Evolutionary conservation across 2,797 vertebrate species (phyloP).

Genomic region (Enteromius treurensis): DNA sequence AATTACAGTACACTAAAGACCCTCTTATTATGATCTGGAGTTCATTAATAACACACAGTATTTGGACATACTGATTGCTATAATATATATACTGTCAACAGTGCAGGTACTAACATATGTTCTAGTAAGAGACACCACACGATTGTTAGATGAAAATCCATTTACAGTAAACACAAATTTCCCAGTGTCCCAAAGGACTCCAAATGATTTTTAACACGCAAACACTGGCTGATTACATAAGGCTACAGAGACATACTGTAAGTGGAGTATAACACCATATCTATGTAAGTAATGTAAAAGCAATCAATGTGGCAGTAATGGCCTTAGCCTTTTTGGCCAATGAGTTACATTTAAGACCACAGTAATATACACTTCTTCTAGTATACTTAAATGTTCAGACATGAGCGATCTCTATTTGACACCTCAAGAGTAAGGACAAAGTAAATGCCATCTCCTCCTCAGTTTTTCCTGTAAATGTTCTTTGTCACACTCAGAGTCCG

Average conservation of each 20-base stretch:
- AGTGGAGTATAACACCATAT: neutral
- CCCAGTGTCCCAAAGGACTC: neutral
- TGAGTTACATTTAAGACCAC: constrained; percentile 16
- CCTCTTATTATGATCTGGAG: neutral
- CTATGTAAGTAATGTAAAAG: constrained; percentile 2
- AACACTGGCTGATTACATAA: constrained; percentile 2
- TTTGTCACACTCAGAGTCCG: constrained; percentile 27
- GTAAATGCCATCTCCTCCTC: constrained; percentile 5
- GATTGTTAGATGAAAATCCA: neutral
- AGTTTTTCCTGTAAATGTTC: constrained; percentile 18
- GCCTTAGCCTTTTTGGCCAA: neutral
- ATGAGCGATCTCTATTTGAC: constrained; percentile 5
- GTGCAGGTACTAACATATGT: neutral
- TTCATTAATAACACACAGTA: constrained; percentile 6
- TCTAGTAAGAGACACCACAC: neutral
- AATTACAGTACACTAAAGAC: constrained; percentile 21
- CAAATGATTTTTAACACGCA: neutral
- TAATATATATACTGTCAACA: neutral
- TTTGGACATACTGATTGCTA: neutral
- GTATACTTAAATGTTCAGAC: constrained; percentile 17
- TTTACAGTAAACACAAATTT: neutral
- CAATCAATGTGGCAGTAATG: constrained; percentile 7
- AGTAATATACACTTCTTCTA: neutral
- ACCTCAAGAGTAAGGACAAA: constrained; percentile 5
- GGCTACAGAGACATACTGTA: neutral